Conservation (phyloP, 2,113 vertebrate genomes). For the Gymnarchus niloticus region DNA sequence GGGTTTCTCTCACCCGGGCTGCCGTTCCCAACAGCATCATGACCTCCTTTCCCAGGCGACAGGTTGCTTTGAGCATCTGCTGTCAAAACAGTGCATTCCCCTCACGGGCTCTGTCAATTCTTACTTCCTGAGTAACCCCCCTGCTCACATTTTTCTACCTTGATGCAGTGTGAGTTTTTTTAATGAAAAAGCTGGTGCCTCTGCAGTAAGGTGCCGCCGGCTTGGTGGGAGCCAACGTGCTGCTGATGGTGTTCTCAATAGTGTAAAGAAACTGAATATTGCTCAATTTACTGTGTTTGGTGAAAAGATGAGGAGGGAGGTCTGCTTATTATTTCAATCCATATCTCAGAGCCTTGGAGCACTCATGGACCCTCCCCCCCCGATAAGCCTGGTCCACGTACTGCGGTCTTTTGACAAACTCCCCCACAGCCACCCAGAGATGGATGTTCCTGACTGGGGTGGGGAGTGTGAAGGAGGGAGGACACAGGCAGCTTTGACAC, state of each 20-base stretch:
- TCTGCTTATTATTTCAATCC: constrained; percentile 7
- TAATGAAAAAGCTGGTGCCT: background rate
- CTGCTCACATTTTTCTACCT: background rate
- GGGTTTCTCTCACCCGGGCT: background rate
- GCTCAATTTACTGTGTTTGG: background rate
- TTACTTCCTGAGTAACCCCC: background rate
- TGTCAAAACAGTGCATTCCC: constrained; percentile 22
- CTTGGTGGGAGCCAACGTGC: background rate
- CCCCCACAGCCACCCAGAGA: background rate
- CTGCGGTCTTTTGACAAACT: background rate
- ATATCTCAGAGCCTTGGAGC: background rate
- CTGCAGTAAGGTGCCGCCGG: background rate
- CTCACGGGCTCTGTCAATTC: background rate
- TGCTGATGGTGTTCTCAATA: background rate
- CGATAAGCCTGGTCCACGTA: background rate
- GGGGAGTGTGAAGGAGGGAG: background rate
- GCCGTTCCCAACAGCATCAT: background rate
- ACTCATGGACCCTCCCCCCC: background rate
- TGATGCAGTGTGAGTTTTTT: background rate
- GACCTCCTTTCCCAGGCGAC: background rate
- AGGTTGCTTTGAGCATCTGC: background rate
- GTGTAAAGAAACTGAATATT: background rate
- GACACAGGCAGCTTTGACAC: background rate
- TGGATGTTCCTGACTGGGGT: background rate
- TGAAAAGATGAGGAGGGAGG: background rate